Base-by-base conservation (phyloP, 2,888 invertebrate genomes). In the Hirtodrosophila confusa region DNA sequence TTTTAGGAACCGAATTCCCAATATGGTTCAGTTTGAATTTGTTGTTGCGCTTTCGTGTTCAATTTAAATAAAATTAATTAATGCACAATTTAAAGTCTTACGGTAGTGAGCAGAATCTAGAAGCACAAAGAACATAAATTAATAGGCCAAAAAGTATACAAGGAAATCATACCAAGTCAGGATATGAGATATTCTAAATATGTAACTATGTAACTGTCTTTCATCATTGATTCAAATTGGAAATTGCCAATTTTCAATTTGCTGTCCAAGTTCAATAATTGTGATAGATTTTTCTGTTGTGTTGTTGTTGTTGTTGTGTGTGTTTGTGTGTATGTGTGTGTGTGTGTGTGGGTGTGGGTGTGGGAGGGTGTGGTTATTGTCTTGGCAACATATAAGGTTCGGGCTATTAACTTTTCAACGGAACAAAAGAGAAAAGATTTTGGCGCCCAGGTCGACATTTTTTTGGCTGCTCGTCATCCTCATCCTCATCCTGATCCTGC, bases 91-190 rank as follows among this genome's bases (percentile, higher is more conserved):
- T 86, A 9, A 89, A 88, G 88, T 89, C 90, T 90, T 90, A 90
- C 90, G 89, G 90, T 90, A 90, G 90, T 90, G 87, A 88, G 89
- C 89, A 68, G 90, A 87, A 85, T 87, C 90, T 91, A 89, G 87
- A 90, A 89, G 88, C 89, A 88, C 82, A 84, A 84, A 83, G 77
- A 79, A 82, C 88, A 84, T 62, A 88, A 83, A 88, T 76, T 76
- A 88, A 76, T 82, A 86, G 86, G 79, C 76, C 68, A 73, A 78
- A 82, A 63, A 80, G 80, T 87, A 84, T 77, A 77, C 80, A 49
- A 77, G 75, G 78, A 89, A 88, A 74, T 80, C 56, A 70, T 72
- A 73, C 58, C 6, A 71, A 65, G 50, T 64, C 47, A 63, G 45
- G 54, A 63, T 58, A 56, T 62, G 49, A 53, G 64, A 65, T 35